Base-by-base conservation (phyloP, 64 coral and sea anemone species). In the Orbicella faveolata region DNA sequence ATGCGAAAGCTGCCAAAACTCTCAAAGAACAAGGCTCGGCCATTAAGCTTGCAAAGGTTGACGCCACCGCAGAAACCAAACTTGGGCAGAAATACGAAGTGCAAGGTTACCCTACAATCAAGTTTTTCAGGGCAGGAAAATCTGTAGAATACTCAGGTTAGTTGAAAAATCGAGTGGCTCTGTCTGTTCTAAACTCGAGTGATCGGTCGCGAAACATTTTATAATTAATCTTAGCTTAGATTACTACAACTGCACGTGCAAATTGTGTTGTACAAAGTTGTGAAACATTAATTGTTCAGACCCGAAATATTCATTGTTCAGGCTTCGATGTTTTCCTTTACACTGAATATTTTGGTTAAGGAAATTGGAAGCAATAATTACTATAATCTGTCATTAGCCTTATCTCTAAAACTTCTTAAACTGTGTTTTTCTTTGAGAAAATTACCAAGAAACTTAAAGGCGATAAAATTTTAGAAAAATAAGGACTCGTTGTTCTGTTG, bases 81-180 rank as follows among this genome's bases (percentile, higher is more conserved):
- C 91, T 99, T 14, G 97, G 68, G n/a, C 88, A 93, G 72, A 95
- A 96, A 88, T 99, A 74, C 67, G 30, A 99, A 89, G 94, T 99
- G 13, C 91, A 95, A 51, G 97, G 97, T 6, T 99, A 96, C 86
- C 97, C 97, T 15, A 99, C 97, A 1, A 93, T 99, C 15, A 99
- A 99, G 74, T 99, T 99, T 87, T 99, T 99, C 75, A 95, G 88
- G 66, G 73, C 87, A 13, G 91, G 94, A 55, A 96, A 96, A 51
- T 85, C 94, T 15, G 20, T 52, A 37, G 97, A 99, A 83, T 99
- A 99, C 68, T 75, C 78, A 62, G 97, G 97, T 99, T 83, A 57
- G 36, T 79, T 44, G 34, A 61, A 88, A 59, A 59, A 59, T 59
- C 55, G 55, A 18, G 23, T 41, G 25, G 18, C 9, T 34, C 73